phyloP scores from a whole-genome alignment of 2,113 vertebrate species.

The Aix galericulata region DNA sequence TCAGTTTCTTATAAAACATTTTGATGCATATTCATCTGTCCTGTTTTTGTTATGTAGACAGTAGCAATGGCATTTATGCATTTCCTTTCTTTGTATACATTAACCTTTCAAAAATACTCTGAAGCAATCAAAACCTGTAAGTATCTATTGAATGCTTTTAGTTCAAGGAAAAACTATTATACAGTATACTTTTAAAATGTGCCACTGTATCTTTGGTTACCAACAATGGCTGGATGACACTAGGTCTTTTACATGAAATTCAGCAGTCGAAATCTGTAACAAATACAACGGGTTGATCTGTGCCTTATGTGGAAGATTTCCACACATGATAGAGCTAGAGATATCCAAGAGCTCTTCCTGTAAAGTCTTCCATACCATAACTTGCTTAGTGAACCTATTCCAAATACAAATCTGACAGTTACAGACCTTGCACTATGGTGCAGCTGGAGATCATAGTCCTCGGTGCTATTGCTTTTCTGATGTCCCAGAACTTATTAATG shows the following conservation, averaged over 20 bases:
- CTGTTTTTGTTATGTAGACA: not conserved
- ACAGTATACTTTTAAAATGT: not conserved
- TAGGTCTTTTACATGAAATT: not conserved
- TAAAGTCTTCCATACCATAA: not conserved
- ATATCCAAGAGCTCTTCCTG: not conserved
- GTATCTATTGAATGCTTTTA: not conserved
- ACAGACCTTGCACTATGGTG: not conserved
- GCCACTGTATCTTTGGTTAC: not conserved
- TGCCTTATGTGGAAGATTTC: not conserved
- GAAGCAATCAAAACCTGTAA: not conserved
- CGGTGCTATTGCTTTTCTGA: not conserved
- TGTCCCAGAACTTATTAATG: not conserved
- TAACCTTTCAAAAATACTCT: not conserved
- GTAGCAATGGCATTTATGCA: not conserved
- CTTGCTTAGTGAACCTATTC: not conserved
- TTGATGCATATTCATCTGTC: not conserved
- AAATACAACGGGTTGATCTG: not conserved
- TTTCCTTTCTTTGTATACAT: not conserved
- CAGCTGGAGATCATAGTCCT: not conserved
- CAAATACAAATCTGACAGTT: not conserved
- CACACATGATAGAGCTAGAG: not conserved
- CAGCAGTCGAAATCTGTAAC: not conserved
- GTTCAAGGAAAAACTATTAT: not conserved
- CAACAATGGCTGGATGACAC: accelerated
- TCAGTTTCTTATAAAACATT: not conserved